A percentile compares a stretch with the other conserved stretches of the same genome.
Evolutionary conservation across 1,140 invertebrate genomes (phyloP).

Genomic region (Atta texana): DNA sequence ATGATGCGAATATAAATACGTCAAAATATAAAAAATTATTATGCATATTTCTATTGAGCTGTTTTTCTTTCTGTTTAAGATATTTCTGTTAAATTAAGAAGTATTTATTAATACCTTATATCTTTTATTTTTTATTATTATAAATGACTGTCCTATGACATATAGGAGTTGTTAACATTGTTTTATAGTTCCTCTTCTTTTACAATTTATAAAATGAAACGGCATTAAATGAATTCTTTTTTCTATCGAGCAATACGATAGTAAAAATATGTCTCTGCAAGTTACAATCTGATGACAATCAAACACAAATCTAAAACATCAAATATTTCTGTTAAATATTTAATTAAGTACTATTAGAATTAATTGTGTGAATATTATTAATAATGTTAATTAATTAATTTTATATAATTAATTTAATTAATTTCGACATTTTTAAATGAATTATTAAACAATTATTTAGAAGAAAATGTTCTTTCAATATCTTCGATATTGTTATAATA

Average conservation of each 20-base stretch:
- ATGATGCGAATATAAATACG: background rate
- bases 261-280: background rate
- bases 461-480: background rate
- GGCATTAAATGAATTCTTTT: background rate
- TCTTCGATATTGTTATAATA: background rate
- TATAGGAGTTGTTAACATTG: background rate
- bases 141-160: background rate
- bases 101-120: no score
- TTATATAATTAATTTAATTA: background rate
- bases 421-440: background rate
- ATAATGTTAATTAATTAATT: slow-evolving; percentile 9
- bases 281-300: background rate
- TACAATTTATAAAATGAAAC: background rate
- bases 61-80: background rate
- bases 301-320: background rate
- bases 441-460: background rate
- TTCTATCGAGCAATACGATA: background rate
- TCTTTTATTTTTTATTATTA: background rate
- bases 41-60: background rate
- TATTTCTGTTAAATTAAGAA: background rate
- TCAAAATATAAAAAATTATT: slow-evolving; percentile 15
- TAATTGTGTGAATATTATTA: background rate
- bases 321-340: background rate
- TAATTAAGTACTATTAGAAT: background rate
- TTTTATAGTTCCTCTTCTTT: background rate